phyloP scores from a whole-genome alignment of 2,888 invertebrate genomes.

The Pristionchus fissidentatus region DNA sequence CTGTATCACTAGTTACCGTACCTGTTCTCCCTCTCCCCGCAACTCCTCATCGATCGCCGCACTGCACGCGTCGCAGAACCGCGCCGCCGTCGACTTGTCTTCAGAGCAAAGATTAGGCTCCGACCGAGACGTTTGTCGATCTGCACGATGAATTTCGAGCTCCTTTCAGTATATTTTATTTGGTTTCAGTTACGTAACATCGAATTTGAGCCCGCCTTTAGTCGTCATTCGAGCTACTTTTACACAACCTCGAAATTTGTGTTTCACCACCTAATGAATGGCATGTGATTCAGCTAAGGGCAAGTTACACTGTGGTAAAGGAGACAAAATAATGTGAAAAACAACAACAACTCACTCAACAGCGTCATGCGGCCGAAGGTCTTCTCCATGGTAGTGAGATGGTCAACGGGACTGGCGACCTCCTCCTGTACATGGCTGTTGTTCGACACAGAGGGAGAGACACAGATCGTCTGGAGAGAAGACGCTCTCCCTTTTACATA shows the following conservation, averaged over 20 bases:
- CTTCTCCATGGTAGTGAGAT: slow-evolving; percentile 25
- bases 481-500: too few species aligned
- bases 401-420: slow-evolving; percentile 24
- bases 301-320: background rate
- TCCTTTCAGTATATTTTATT: too few species aligned
- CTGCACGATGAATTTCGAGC: background rate
- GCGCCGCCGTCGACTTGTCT: background rate
- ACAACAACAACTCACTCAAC: slow-evolving; percentile 10
- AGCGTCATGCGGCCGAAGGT: slow-evolving; percentile 21
- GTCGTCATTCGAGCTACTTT: background rate
- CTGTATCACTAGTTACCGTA: too few species aligned
- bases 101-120: slow-evolving; percentile 32
- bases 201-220: background rate
- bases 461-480: too few species aligned
- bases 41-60: slow-evolving; percentile 37
- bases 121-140: slow-evolving; percentile 20
- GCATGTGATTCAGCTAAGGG: background rate
- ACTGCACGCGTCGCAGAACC: slow-evolving; percentile 40
- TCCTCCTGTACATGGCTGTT: too few species aligned
- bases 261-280: background rate
- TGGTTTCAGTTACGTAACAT: background rate
- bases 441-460: too few species aligned
- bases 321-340: background rate
- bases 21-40: background rate
- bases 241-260: background rate